Conservation (phyloP, 2,797 vertebrate genomes). For the Sebastes matsubarae region DNA sequence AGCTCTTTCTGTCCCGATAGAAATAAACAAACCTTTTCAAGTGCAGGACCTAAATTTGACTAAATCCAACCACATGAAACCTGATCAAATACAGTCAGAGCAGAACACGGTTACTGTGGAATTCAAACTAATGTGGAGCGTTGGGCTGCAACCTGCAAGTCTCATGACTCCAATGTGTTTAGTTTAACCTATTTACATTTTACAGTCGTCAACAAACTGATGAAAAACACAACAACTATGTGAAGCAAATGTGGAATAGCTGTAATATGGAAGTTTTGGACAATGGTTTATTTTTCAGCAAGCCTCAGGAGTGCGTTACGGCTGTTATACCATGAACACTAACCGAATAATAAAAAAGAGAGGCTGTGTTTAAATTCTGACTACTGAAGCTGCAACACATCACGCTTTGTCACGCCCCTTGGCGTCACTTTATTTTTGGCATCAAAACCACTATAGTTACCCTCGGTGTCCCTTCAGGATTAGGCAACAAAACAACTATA, state of each 20-base stretch:
- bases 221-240: neutral
- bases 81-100: conserved; percentile 21
- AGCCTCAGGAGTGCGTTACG: neutral
- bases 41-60: neutral
- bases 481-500: too few species aligned
- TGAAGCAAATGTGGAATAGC: neutral
- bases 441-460: too few species aligned
- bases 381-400: neutral
- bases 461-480: too few species aligned
- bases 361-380: neutral
- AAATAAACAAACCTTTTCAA: conserved; percentile 1
- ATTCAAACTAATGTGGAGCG: conserved; percentile 20
- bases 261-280: neutral
- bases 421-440: too few species aligned
- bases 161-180: conserved; percentile 45
- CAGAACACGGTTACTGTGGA: conserved; percentile 5
- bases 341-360: neutral
- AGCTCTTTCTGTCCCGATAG: neutral
- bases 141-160: conserved; percentile 24
- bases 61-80: conserved; percentile 34
- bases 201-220: neutral
- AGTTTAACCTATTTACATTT: conserved; percentile 18
- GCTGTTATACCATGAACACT: neutral
- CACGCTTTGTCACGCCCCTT: too few species aligned
- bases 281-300: neutral